These are phyloP conservation scores for Idaea aversata DNA, from an alignment of 2,888 invertebrate genomes.

Conservation along the genomic window DNA sequence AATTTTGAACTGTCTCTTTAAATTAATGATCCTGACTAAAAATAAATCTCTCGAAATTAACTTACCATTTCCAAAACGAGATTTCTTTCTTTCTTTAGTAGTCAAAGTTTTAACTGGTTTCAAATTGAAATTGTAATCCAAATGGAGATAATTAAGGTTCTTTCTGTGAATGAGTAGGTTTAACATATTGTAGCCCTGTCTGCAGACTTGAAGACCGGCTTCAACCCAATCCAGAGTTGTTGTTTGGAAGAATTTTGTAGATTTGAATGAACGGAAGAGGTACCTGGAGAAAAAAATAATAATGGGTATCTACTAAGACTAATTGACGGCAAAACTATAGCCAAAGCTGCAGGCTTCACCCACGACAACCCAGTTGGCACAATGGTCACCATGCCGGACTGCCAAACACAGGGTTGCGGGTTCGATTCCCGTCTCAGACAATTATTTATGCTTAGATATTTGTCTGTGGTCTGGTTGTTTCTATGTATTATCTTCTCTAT, in stretches of 20 bases:
- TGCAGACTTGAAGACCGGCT: slow-evolving; percentile 97
- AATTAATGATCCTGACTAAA: too few relatives aligned
- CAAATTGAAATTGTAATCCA: slow-evolving; percentile 99
- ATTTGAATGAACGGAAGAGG: slow-evolving; percentile 98
- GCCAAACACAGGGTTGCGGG: too few relatives aligned
- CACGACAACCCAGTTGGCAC: too few relatives aligned
- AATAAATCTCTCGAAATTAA: slow-evolving; percentile 2
- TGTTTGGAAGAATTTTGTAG: slow-evolving; percentile 99
- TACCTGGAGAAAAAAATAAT: slow-evolving; percentile 77
- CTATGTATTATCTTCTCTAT: too few relatives aligned
- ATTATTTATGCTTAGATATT: too few relatives aligned
- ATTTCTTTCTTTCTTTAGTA: slow-evolving; percentile 99
- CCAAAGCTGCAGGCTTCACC: too few relatives aligned
- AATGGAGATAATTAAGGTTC: slow-evolving; percentile 99
- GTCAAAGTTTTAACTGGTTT: slow-evolving; percentile 99
- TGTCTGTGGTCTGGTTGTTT: too few relatives aligned
- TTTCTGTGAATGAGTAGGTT: slow-evolving; percentile 99
- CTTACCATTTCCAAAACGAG: slow-evolving; percentile 95
- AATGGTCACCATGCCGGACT: too few relatives aligned
- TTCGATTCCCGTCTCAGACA: too few relatives aligned
- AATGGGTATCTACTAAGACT: background rate
- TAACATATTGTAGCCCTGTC: slow-evolving; percentile 99
- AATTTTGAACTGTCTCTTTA: too few relatives aligned
- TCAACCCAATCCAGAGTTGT: slow-evolving; percentile 99
- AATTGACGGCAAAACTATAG: too few relatives aligned